A percentile compares a stretch with the other conserved stretches of the same genome.
These are phyloP conservation scores for Philereme vetulata DNA, from an alignment of 2,888 invertebrate genomes.

Conservation along the genomic window DNA sequence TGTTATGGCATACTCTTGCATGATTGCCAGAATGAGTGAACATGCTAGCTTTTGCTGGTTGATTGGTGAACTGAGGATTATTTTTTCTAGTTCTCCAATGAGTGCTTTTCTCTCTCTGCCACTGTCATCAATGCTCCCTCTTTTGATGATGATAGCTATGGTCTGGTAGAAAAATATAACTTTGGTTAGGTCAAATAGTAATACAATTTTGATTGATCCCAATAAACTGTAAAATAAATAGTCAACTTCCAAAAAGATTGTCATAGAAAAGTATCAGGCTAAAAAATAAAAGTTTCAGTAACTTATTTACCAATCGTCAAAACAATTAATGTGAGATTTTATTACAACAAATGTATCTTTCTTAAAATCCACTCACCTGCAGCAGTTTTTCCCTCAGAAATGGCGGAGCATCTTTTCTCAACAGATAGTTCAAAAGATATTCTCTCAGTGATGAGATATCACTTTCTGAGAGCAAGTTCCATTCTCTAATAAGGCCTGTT, in stretches of 20 bases:
- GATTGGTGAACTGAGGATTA: slow-evolving; percentile 92
- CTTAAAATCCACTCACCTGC: slow-evolving; percentile 72
- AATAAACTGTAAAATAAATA: no score
- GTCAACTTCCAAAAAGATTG: no score
- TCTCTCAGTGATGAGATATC: slow-evolving; percentile 89
- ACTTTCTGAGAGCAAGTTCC: slow-evolving; percentile 87
- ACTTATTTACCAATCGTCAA: no score
- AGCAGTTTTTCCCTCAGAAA: slow-evolving; percentile 90
- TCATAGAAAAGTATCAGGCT: no score
- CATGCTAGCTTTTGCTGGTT: slow-evolving; percentile 91
- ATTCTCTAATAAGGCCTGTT: slow-evolving; percentile 92
- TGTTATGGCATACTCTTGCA: slow-evolving; percentile 95
- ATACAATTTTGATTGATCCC: no score
- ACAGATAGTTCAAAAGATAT: slow-evolving; percentile 91
- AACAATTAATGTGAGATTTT: no score
- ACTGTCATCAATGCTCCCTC: slow-evolving; percentile 90
- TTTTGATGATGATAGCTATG: slow-evolving; percentile 94
- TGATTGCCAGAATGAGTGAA: slow-evolving; percentile 90
- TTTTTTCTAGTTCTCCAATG: slow-evolving; percentile 89
- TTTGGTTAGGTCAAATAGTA: background rate
- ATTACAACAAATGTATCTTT: no score
- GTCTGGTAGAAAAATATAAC: slow-evolving; percentile 71
- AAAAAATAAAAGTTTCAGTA: no score
- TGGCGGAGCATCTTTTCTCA: slow-evolving; percentile 87
- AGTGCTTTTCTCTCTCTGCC: slow-evolving; percentile 87